Percentiles rank a stretch among this genome's conserved stretches.
Conservation (phyloP, 2,888 invertebrate species). For the Eilema sororculum region DNA sequence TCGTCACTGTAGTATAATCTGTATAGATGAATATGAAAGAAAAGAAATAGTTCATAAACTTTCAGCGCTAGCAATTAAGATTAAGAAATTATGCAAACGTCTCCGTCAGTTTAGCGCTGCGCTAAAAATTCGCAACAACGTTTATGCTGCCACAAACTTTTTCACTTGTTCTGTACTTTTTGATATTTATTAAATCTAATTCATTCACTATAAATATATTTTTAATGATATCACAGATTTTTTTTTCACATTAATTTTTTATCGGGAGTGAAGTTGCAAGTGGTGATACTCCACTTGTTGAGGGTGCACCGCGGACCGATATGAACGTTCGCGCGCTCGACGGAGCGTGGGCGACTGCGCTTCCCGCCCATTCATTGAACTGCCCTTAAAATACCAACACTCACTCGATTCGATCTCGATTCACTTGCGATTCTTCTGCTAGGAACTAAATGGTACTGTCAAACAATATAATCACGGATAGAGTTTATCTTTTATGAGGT, state of each 20-base stretch:
- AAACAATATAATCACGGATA: slow-evolving; percentile 37
- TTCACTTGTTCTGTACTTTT: slow-evolving; percentile 41
- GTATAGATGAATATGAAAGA: no score
- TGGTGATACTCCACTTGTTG: slow-evolving; percentile 74
- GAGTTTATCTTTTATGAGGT: slow-evolving; percentile 29
- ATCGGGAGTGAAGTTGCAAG: slow-evolving; percentile 51
- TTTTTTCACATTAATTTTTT: slow-evolving; percentile 41
- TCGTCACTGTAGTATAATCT: not conserved
- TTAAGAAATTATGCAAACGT: slow-evolving; percentile 51
- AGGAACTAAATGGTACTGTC: slow-evolving; percentile 36
- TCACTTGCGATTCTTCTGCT: slow-evolving; percentile 44
- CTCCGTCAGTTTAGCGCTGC: slow-evolving; percentile 46
- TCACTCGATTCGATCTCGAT: slow-evolving; percentile 66
- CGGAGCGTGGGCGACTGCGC: slow-evolving; percentile 84
- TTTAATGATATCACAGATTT: slow-evolving; percentile 12
- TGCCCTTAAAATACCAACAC: slow-evolving; percentile 60
- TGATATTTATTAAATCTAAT: slow-evolving; percentile 21
- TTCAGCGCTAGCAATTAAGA: slow-evolving; percentile 29
- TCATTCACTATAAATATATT: slow-evolving; percentile 18
- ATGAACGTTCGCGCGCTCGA: slow-evolving; percentile 82
- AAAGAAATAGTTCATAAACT: not conserved
- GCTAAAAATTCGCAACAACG: slow-evolving; percentile 40
- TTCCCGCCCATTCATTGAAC: slow-evolving; percentile 80
- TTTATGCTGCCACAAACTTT: slow-evolving; percentile 48
- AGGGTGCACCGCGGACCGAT: slow-evolving; percentile 59